Evolutionary conservation across 2,888 invertebrate genomes (phyloP), one percentile per base, ranked within the genome.

Genomic region (Gymnosoma rotundatum): DNA sequence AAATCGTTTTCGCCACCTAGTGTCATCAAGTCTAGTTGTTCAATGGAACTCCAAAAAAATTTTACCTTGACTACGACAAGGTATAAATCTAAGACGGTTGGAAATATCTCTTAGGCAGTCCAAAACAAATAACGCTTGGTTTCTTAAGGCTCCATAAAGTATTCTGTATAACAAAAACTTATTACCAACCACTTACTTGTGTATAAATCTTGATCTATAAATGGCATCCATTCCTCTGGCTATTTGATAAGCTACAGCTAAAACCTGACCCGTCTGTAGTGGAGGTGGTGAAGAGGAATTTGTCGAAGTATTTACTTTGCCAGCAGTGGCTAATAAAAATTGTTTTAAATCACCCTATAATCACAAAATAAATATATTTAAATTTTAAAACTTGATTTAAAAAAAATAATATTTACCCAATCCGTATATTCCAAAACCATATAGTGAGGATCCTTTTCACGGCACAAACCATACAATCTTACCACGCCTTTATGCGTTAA

Each of bases 351-450:
- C 98, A 8, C 98, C 98, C 97, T 97, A 32, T 25, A 83, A 72
- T 10, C 5, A 90, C 36, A 81, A n/a, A 38, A 54, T 18, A 45
- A 18, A n/a, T 20, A 7, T 48, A 4, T n/a, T 18, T 18, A 5
- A 7, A 8, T 32, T 5, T 32, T 2, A 32, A 32, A 32, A 6
- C 6, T 48, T n/a, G n/a, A 12, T 48, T 16, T 14, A 10, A 25
- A 60, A 52, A n/a, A 4, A 58, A 5, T 60, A 6, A 0, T 8
- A 88, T 93, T 92, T 91, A 97, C 97, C 98, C 98, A 98, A 90
- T 98, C 98, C 4, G 97, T 97, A 90, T 97, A 96, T 89, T 98
- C 98, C 16, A 97, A 92, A 25, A 98, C 94, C 94, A 98, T 95
- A 89, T 95, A 97, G 90, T 97, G 97, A 0, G 98, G 98, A 87